These are phyloP conservation scores for Andinoacara biseriatus DNA, from an alignment of 2,113 vertebrate genomes.

Conservation along the genomic window DNA sequence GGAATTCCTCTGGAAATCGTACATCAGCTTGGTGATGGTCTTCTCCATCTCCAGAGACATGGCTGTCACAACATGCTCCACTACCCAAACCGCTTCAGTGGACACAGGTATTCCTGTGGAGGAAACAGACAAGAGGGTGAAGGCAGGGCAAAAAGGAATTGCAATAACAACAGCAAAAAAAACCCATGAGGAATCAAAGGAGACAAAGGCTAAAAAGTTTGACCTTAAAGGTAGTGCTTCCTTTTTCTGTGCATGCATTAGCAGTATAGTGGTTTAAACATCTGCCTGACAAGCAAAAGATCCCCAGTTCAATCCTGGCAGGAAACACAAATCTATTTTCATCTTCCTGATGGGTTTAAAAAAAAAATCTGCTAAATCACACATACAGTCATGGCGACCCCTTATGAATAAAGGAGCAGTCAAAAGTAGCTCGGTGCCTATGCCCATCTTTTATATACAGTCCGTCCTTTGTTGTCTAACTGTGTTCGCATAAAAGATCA, in stretches of 20 bases:
- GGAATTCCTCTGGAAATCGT: conserved; percentile 98
- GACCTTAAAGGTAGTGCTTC: not conserved
- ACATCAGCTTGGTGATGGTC: conserved; percentile 98
- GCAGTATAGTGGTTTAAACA: not conserved
- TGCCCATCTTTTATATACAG: not conserved
- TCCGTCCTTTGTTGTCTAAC: not conserved
- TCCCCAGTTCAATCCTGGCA: not conserved
- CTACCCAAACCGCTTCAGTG: conserved; percentile 84
- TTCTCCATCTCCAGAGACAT: conserved; percentile 99
- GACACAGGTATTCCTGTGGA: conserved; percentile 86
- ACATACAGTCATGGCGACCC: not conserved
- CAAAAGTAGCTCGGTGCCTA: not conserved
- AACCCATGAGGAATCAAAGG: not conserved
- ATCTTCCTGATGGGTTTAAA: not conserved
- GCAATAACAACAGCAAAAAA: not conserved
- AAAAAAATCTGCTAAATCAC: not conserved
- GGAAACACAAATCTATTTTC: not conserved
- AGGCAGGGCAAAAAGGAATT: not conserved
- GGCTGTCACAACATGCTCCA: conserved; percentile 92
- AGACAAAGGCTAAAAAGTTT: not conserved
- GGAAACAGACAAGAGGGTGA: conserved; percentile 17
- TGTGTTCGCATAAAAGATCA: not conserved
- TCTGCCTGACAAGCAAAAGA: not conserved
- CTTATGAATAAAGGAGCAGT: not conserved
- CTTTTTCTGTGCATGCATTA: too few species aligned